Conservation (phyloP, 2,113 vertebrate species). For the Acrocephalus arundinaceus region DNA sequence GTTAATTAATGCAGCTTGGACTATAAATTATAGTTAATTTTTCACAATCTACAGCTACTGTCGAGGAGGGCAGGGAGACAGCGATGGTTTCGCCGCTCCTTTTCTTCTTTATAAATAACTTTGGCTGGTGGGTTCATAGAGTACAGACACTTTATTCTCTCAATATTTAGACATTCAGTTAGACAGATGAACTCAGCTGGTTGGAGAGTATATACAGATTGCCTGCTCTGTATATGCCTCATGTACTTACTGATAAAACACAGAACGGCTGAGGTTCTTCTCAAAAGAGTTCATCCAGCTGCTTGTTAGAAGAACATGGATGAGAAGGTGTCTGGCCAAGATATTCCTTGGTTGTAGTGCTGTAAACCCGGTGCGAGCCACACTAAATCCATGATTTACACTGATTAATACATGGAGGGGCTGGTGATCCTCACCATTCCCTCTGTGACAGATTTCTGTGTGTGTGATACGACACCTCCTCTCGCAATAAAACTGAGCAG, state of each 20-base stretch:
- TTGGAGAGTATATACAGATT: constrained; percentile 72
- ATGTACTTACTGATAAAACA: constrained; percentile 68
- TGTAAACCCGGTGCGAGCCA: not conserved
- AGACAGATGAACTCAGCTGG: constrained; percentile 73
- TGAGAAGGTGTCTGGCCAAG: constrained; percentile 35
- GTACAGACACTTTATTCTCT: constrained; percentile 66
- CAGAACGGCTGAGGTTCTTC: constrained; percentile 53
- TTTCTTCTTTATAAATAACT: constrained; percentile 9
- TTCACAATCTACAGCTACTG: constrained; percentile 46
- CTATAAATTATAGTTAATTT: constrained; percentile 29
- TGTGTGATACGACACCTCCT: not conserved
- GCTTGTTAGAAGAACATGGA: constrained; percentile 1
- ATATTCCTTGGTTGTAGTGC: not conserved
- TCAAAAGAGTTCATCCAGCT: constrained; percentile 18
- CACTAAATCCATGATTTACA: constrained; percentile 21
- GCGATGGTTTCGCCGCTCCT: not conserved
- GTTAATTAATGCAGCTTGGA: constrained; percentile 36
- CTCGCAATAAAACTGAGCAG: not conserved
- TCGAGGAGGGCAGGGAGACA: not conserved
- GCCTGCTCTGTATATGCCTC: constrained; percentile 74
- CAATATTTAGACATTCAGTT: constrained; percentile 77
- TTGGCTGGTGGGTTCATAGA: constrained; percentile 39
- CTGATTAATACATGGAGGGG: not conserved
- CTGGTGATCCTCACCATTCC: constrained; percentile 2
- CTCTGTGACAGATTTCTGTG: not conserved